phyloP scores from a whole-genome alignment of 2,113 vertebrate species.

The Sylvietta virens region DNA sequence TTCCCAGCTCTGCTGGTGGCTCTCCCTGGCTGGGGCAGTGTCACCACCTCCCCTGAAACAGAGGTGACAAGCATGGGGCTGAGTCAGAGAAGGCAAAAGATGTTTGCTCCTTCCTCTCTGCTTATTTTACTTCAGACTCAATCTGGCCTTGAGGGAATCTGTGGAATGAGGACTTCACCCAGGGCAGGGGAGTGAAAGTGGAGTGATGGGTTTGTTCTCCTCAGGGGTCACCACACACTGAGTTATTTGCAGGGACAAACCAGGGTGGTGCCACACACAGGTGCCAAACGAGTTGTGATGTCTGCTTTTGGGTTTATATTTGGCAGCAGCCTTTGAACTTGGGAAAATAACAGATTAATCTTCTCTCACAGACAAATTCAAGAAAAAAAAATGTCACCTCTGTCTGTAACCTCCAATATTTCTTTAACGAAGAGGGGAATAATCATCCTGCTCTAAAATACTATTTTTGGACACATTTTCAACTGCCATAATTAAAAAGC shows the following conservation, averaged over 20 bases:
- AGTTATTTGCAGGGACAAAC: background rate
- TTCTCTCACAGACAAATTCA: background rate
- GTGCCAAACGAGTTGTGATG: background rate
- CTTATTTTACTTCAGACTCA: background rate
- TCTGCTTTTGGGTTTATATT: background rate
- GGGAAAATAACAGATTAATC: background rate
- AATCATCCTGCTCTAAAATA: background rate
- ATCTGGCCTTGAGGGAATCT: background rate
- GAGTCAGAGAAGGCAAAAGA: background rate
- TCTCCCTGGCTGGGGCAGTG: background rate
- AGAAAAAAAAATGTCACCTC: background rate
- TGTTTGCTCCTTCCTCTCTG: background rate
- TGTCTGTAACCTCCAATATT: background rate
- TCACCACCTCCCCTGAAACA: background rate
- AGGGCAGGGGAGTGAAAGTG: background rate
- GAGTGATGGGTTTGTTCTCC: background rate
- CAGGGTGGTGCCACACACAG: background rate
- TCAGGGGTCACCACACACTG: background rate
- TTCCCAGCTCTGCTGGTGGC: background rate
- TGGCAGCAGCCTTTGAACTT: background rate
- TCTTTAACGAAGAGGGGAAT: background rate
- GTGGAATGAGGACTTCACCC: background rate
- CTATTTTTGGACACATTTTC: background rate
- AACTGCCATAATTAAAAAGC: background rate
- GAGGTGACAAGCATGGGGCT: background rate